phyloP scores from a whole-genome alignment of 2,888 invertebrate genomes.

The Lasioglossum pauxillum region DNA sequence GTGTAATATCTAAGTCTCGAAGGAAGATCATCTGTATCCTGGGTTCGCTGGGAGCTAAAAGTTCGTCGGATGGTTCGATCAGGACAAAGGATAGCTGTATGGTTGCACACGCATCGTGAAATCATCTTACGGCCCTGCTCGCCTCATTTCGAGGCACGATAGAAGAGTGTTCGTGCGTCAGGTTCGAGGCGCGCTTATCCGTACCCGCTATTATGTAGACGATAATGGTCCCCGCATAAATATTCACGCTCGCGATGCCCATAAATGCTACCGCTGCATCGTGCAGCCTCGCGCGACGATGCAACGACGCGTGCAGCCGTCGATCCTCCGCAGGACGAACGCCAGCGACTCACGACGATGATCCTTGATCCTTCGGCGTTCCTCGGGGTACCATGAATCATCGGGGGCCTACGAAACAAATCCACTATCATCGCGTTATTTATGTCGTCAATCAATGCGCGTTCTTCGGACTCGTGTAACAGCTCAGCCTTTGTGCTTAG shows the following conservation, averaged over 20 bases:
- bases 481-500: neutral
- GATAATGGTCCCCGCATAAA: conserved; percentile 83
- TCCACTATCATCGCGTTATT: conserved; percentile 34
- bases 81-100: conserved; percentile 16
- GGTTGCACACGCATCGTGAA: neutral
- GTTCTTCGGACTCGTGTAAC: neutral
- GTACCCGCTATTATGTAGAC: conserved; percentile 81
- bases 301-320: neutral
- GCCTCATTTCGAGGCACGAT: conserved; percentile 37
- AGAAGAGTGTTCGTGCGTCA: conserved; percentile 28
- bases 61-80: neutral
- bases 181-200: conserved; percentile 71
- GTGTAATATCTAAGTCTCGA: too few relatives aligned
- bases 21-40: neutral
- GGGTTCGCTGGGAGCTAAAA: neutral
- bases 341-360: conserved; percentile 1
- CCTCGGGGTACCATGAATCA: conserved; percentile 13
- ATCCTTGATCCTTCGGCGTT: conserved; percentile 39
- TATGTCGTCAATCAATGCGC: conserved; percentile 37
- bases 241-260: conserved; percentile 82
- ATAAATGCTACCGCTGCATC: conserved; percentile 82
- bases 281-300: conserved; percentile 27
- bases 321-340: neutral
- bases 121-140: conserved; percentile 57
- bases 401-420: conserved; percentile 18